These are phyloP conservation scores for Platanista minor DNA, from an alignment of 2,113 vertebrate species.

Conservation along the genomic window DNA sequence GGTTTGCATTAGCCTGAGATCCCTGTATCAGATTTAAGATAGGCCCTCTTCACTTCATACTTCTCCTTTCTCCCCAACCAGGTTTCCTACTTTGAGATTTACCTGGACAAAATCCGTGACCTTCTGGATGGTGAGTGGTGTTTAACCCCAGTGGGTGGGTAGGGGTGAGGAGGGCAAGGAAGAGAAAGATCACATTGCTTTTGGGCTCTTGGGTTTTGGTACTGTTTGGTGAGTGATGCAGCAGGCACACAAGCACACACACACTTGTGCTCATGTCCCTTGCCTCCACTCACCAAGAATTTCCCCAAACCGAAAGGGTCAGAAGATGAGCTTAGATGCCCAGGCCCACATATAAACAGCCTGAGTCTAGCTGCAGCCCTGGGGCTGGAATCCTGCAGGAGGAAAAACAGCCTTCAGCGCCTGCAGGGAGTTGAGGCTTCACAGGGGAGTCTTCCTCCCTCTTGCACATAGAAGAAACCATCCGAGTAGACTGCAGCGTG, in stretches of 20 bases:
- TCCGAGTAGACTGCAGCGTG: neutral
- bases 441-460: neutral
- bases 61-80: constrained; percentile 56
- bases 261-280: neutral
- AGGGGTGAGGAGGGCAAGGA: neutral
- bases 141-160: too few relatives aligned
- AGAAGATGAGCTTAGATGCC: neutral
- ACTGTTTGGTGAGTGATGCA: neutral
- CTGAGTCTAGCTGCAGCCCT: neutral
- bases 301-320: neutral
- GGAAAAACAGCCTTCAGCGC: neutral
- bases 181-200: neutral
- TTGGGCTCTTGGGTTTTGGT: neutral
- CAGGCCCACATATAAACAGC: neutral
- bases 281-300: neutral
- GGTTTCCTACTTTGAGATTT: constrained; percentile 98
- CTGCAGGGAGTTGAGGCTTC: neutral
- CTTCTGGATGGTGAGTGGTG: constrained; percentile 90
- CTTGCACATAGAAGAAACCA: neutral
- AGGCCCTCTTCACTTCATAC: neutral
- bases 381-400: neutral
- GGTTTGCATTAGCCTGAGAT: neutral
- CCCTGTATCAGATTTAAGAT: neutral
- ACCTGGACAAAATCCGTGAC: constrained; percentile 97
- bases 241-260: neutral